Evolutionary conservation across 2,888 invertebrate species (phyloP).

Genomic region (Ischnura elegans): DNA sequence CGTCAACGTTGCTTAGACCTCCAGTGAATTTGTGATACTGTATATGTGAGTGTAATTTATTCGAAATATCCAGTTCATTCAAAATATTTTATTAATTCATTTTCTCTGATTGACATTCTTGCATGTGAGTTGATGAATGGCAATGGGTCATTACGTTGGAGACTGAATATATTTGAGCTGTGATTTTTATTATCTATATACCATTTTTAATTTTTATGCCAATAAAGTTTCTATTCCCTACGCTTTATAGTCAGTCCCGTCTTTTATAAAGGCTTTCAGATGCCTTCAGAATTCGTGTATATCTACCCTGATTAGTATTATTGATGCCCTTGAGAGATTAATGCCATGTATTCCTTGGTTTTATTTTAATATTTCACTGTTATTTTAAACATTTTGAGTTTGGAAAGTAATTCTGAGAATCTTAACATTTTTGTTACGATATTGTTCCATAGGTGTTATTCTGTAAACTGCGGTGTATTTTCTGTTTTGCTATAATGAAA

Average conservation of each 20-base stretch:
- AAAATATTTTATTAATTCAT: background rate
- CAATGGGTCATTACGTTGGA: background rate
- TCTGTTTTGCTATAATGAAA: background rate
- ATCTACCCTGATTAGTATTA: background rate
- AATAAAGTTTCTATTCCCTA: background rate
- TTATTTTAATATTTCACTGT: background rate
- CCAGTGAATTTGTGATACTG: slow-evolving; percentile 23
- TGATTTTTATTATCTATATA: background rate
- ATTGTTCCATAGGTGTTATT: background rate
- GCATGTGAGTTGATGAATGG: background rate
- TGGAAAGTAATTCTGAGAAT: background rate
- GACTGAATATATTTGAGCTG: background rate
- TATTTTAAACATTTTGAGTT: background rate
- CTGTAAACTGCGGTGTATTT: background rate
- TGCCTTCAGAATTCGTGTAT: background rate
- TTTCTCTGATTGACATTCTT: background rate
- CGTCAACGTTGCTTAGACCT: background rate
- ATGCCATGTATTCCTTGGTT: background rate
- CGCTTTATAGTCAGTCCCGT: background rate
- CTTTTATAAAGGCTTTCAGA: background rate
- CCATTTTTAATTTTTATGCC: background rate
- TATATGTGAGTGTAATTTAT: background rate
- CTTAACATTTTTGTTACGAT: background rate
- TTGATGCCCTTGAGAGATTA: background rate
- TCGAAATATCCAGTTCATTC: background rate